Evolutionary conservation across 2,888 invertebrate species (phyloP).

Genomic region (Dryococelus australis): DNA sequence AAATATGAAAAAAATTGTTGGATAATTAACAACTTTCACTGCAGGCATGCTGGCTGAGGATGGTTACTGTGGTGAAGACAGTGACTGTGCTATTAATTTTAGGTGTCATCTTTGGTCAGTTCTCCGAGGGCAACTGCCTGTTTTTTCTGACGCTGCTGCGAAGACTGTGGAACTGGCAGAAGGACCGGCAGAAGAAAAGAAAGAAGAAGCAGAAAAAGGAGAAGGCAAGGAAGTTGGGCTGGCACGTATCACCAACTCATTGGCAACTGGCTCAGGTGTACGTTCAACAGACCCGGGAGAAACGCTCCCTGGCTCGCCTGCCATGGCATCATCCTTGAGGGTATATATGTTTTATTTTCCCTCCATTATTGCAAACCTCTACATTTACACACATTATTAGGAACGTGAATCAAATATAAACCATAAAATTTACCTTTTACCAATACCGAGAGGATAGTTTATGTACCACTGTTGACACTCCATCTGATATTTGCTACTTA

Average conservation of each 20-base stretch:
- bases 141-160: not conserved
- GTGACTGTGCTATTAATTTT: not conserved
- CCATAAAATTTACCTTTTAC: too few relatives aligned
- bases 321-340: not conserved
- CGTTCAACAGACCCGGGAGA: not conserved
- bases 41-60: not conserved
- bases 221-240: not conserved
- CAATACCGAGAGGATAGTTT: too few relatives aligned
- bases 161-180: not conserved
- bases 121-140: not conserved
- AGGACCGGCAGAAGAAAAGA: slow-evolving; percentile 11
- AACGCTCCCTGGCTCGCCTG: not conserved
- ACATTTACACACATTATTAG: too few relatives aligned
- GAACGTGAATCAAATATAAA: too few relatives aligned
- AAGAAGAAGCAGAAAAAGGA: not conserved
- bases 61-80: not conserved
- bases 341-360: not conserved
- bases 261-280: not conserved
- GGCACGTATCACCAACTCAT: not conserved
- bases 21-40: not conserved
- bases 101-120: not conserved
- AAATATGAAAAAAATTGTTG: not conserved
- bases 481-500: too few relatives aligned
- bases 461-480: too few relatives aligned
- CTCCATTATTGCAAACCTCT: too few relatives aligned